A percentile compares a stretch with the other conserved stretches of the same genome.
Conservation (phyloP, 2,113 vertebrate genomes). For the Microtus pennsylvanicus region DNA sequence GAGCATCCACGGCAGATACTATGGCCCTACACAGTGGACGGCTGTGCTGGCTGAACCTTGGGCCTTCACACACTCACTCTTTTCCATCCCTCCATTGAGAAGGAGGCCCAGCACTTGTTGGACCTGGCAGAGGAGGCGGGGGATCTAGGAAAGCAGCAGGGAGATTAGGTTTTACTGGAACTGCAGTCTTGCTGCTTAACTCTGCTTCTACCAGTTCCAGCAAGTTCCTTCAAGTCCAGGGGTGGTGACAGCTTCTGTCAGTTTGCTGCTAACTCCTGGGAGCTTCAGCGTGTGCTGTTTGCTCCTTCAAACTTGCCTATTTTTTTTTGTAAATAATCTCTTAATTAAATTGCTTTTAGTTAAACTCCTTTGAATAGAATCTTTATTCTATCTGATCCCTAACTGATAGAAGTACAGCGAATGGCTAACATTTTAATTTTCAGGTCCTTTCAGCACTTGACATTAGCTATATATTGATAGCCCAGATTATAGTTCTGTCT, state of each 20-base stretch:
- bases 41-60: background rate
- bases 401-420: background rate
- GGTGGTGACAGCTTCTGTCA: background rate
- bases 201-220: background rate
- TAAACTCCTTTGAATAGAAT: background rate
- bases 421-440: background rate
- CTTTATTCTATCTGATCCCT: background rate
- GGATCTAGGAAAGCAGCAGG: background rate
- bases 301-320: background rate
- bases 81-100: accelerated
- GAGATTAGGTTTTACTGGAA: background rate
- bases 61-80: background rate
- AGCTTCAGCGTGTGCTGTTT: background rate
- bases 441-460: background rate
- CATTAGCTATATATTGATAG: background rate
- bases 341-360: background rate
- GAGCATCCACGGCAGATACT: accelerated
- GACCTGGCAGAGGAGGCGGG: background rate
- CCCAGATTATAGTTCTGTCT: background rate
- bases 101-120: background rate
- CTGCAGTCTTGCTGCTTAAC: accelerated
- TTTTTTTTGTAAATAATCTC: background rate
- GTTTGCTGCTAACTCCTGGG: background rate
- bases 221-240: background rate
- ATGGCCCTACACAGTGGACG: background rate